Conservation (phyloP, 2,888 invertebrate genomes). For the Napeogenes sylphis region DNA sequence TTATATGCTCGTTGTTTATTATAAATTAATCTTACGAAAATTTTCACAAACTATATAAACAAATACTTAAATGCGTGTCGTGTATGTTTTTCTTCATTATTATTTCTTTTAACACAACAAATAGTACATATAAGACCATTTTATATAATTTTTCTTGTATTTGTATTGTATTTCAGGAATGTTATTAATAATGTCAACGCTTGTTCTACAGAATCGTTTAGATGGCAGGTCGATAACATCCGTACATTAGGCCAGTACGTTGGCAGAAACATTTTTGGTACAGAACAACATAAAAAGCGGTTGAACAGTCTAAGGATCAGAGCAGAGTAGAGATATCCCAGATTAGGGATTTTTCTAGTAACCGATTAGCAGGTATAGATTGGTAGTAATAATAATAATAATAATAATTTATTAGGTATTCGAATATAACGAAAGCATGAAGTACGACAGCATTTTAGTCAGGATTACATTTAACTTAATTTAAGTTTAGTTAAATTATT, state of each 20-base stretch:
- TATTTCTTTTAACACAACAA: no score
- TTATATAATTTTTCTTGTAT: slow-evolving; percentile 3
- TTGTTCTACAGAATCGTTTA: slow-evolving; percentile 57
- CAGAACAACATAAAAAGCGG: background rate
- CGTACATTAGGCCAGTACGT: slow-evolving; percentile 33
- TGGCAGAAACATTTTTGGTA: slow-evolving; percentile 18
- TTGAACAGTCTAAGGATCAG: slow-evolving; percentile 17
- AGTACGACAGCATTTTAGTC: no score
- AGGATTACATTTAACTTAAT: no score
- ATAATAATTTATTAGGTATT: background rate
- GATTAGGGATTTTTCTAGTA: slow-evolving; percentile 32
- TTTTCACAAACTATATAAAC: no score
- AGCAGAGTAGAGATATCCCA: slow-evolving; percentile 30
- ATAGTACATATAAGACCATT: no score
- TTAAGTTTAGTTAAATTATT: no score
- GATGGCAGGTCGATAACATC: slow-evolving; percentile 47
- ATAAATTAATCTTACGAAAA: no score
- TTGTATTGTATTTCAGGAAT: slow-evolving; percentile 52
- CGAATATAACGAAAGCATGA: background rate
- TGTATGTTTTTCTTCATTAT: no score
- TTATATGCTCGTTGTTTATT: no score
- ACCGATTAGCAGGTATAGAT: slow-evolving; percentile 27
- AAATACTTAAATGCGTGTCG: no score
- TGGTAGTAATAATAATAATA: background rate
- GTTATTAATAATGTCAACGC: slow-evolving; percentile 47